Evolutionary conservation across 2,797 vertebrate species (phyloP).

Genomic region (Lacerta agilis): DNA sequence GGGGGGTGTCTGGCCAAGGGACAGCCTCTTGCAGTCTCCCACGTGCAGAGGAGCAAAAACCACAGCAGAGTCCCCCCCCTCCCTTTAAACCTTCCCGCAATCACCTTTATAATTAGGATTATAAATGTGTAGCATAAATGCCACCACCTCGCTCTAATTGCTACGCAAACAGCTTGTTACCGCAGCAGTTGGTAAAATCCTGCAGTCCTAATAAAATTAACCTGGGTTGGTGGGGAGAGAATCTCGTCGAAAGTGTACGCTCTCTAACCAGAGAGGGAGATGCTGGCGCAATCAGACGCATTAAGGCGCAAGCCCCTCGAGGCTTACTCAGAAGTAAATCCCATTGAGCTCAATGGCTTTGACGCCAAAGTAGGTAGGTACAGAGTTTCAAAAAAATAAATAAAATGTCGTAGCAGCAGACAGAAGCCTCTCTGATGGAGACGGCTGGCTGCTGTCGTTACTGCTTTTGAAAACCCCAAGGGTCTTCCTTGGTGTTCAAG

Average conservation of each 20-base stretch:
- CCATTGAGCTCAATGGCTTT: background rate
- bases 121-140: constrained; percentile 55
- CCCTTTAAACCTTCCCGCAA: constrained; percentile 30
- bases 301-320: background rate
- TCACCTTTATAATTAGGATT: constrained; percentile 66
- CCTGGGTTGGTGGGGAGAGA: constrained; percentile 10
- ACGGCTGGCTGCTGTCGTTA: background rate
- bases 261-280: no score
- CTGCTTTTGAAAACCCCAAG: background rate
- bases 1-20: background rate
- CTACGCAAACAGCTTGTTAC: constrained; percentile 62
- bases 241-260: background rate
- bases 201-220: constrained; percentile 63
- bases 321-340: background rate
- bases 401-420: background rate
- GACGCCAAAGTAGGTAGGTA: background rate
- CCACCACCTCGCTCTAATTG: constrained; percentile 66
- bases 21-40: background rate
- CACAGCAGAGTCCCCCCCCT: background rate
- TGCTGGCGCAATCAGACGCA: background rate
- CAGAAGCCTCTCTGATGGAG: background rate
- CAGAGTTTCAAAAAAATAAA: background rate
- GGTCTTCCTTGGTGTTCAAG: background rate
- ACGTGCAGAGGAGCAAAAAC: background rate
- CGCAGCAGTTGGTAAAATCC: constrained; percentile 64